phyloP scores from a whole-genome alignment of 92 coral and sea anemone species.

The Zoanthus solanderi region DNA sequence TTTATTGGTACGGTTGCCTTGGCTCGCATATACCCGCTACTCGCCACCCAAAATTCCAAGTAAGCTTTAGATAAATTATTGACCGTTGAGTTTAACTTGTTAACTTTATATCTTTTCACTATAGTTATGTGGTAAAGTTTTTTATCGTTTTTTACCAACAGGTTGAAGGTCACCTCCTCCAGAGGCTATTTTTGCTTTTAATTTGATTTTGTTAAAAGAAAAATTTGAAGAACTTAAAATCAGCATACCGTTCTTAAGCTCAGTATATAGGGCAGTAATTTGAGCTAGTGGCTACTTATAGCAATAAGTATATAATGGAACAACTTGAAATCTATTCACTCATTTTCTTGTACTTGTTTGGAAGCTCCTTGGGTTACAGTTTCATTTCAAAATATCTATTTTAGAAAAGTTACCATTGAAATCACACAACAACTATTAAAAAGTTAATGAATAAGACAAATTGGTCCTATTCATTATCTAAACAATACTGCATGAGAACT shows the following conservation, averaged over 20 bases:
- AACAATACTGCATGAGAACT: too few species aligned
- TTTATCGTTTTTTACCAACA: too few species aligned
- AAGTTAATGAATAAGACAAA: too few species aligned
- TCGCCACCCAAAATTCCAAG: slow-evolving; percentile 97
- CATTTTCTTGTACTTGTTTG: not conserved
- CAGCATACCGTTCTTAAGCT: not conserved
- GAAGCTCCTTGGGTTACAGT: too few species aligned
- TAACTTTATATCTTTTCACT: too few species aligned
- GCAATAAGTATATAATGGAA: not conserved
- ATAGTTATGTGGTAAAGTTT: too few species aligned
- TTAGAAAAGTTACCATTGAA: not conserved
- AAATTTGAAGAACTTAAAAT: not conserved
- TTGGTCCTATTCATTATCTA: too few species aligned
- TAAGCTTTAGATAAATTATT: slow-evolving; percentile 64
- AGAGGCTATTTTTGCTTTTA: not conserved
- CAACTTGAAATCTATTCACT: not conserved
- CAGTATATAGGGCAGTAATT: too few species aligned
- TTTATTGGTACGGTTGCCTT: slow-evolving; percentile 71
- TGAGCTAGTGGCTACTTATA: not conserved
- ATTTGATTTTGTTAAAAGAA: not conserved
- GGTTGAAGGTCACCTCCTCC: too few species aligned
- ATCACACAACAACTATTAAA: too few species aligned
- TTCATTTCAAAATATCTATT: not conserved
- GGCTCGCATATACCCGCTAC: slow-evolving; percentile 94
- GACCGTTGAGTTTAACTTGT: too few species aligned